These are phyloP conservation scores for Eupeodes corollae DNA, from an alignment of 1,140 invertebrate genomes.

Conservation along the genomic window DNA sequence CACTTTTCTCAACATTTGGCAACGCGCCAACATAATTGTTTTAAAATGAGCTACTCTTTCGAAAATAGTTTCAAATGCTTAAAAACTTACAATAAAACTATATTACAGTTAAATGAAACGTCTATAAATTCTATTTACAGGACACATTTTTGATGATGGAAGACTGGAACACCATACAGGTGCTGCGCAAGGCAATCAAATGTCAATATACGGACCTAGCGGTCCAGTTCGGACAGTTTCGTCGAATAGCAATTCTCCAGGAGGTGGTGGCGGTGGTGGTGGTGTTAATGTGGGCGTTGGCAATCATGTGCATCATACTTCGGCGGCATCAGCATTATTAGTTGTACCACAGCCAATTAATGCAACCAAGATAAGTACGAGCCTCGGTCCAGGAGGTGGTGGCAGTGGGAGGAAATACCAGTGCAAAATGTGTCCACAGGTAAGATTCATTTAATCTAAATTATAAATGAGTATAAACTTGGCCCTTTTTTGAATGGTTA, in stretches of 20 bases:
- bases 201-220: slow-evolving; percentile 10
- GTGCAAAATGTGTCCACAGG: slow-evolving; percentile 98
- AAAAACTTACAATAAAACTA: too few relatives aligned
- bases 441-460: slow-evolving; percentile 40
- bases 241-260: slow-evolving; percentile 7
- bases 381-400: slow-evolving; percentile 41
- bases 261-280: background rate
- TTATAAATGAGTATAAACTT: too few relatives aligned
- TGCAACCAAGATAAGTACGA: slow-evolving; percentile 51
- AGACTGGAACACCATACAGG: slow-evolving; percentile 32
- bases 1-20: too few relatives aligned
- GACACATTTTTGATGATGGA: slow-evolving; percentile 36
- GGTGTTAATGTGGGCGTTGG: slow-evolving; percentile 12
- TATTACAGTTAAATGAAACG: background rate
- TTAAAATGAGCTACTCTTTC: too few relatives aligned
- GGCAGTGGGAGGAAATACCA: slow-evolving; percentile 70
- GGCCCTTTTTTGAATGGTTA: too few relatives aligned
- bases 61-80: too few relatives aligned
- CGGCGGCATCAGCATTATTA: slow-evolving; percentile 49
- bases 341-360: slow-evolving; percentile 88
- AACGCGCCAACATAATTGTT: too few relatives aligned
- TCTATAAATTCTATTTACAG: slow-evolving; percentile 20
- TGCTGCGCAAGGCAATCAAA: slow-evolving; percentile 23
- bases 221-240: slow-evolving; percentile 4
- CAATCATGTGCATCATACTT: slow-evolving; percentile 31